phyloP scores from a whole-genome alignment of 2,888 invertebrate species.

The Phragmatobia fuliginosa region DNA sequence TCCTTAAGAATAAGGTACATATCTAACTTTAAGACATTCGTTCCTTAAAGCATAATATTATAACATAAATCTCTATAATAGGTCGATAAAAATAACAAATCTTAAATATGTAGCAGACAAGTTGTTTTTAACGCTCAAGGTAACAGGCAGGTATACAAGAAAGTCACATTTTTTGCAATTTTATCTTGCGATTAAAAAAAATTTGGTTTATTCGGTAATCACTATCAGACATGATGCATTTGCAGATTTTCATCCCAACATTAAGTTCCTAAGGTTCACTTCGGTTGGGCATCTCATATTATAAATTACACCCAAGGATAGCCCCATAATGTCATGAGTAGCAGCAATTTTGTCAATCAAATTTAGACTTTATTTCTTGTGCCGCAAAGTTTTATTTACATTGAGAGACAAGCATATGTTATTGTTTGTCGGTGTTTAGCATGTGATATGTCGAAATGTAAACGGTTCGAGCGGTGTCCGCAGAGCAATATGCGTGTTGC shows the following conservation, averaged over 20 bases:
- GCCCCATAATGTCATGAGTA: constrained; percentile 50
- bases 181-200: not conserved
- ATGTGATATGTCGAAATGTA: constrained; percentile 86
- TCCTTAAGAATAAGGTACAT: too few species aligned
- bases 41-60: not conserved
- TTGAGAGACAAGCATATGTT: constrained; percentile 65
- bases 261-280: constrained; percentile 26
- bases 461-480: constrained; percentile 83
- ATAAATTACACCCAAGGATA: constrained; percentile 66
- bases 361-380: constrained; percentile 16
- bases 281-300: constrained; percentile 48
- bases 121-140: not conserved
- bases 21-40: not conserved
- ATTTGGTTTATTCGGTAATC: not conserved
- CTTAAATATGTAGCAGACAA: not conserved
- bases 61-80: not conserved
- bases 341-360: constrained; percentile 25
- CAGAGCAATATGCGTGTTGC: constrained; percentile 87
- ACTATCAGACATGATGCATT: constrained; percentile 3
- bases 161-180: not conserved
- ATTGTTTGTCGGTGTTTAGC: constrained; percentile 85
- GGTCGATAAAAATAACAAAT: not conserved
- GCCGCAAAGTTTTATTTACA: constrained; percentile 53
- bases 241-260: not conserved
- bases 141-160: not conserved